These are phyloP conservation scores for Corella eumyota DNA, from an alignment of 23 tunicate species.

Conservation along the genomic window DNA sequence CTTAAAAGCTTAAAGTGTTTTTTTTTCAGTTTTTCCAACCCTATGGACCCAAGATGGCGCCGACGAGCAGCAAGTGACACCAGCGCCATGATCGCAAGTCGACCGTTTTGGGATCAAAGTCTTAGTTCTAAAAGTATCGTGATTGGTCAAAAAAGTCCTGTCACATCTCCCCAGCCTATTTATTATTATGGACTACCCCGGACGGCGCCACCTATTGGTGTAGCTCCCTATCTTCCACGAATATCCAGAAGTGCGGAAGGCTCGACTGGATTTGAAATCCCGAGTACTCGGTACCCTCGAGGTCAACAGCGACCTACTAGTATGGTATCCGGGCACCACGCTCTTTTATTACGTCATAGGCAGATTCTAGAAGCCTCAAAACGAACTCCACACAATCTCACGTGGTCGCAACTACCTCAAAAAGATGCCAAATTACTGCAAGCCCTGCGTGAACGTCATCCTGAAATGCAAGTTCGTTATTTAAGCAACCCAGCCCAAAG, in stretches of 20 bases:
- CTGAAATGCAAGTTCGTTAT: not conserved
- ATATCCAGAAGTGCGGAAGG: constrained; percentile 40
- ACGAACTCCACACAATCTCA: constrained; percentile 2
- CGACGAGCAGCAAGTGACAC: constrained; percentile 14
- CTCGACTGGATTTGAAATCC: constrained; percentile 28
- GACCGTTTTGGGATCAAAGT: constrained; percentile 65
- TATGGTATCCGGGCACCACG: constrained; percentile 51
- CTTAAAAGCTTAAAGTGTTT: too few relatives aligned
- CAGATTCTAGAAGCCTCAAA: constrained; percentile 33
- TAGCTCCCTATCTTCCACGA: constrained; percentile 14
- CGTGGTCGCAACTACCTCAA: constrained; percentile 8
- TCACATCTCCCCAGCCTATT: not conserved
- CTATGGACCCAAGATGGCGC: constrained; percentile 20
- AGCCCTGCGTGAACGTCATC: not conserved
- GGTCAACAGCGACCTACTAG: constrained; percentile 70
- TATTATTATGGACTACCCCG: not conserved
- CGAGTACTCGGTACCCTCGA: constrained; percentile 76
- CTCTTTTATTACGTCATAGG: constrained; percentile 42
- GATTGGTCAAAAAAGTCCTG: not conserved
- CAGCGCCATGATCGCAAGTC: constrained; percentile 7
- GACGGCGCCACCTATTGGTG: constrained; percentile 2
- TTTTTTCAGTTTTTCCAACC: too few relatives aligned
- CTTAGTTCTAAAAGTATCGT: constrained; percentile 26
- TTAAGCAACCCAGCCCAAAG: not conserved
- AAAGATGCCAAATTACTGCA: not conserved